Evolutionary conservation across 2,888 invertebrate species (phyloP).

Genomic region (Lasioglossum figueresi): DNA sequence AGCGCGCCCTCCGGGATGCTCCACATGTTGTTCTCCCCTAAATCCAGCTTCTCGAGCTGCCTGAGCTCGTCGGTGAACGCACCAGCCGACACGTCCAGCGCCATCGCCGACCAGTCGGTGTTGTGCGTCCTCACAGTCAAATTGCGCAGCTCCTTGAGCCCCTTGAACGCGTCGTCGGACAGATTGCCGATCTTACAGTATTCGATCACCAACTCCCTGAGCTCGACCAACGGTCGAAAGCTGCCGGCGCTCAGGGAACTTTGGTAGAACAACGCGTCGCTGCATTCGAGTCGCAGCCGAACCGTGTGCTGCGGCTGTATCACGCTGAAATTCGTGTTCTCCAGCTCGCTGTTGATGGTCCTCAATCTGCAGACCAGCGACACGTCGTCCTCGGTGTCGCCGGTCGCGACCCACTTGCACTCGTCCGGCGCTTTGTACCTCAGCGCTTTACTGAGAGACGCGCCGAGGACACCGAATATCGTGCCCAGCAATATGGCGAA

Average conservation of each 20-base stretch:
- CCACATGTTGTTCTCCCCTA: slow-evolving; percentile 93
- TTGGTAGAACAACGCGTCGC: slow-evolving; percentile 92
- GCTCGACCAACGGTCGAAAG: slow-evolving; percentile 90
- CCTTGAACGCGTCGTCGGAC: slow-evolving; percentile 92
- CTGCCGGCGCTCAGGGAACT: slow-evolving; percentile 91
- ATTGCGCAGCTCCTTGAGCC: slow-evolving; percentile 91
- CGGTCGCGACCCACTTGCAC: slow-evolving; percentile 91
- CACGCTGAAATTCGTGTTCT: slow-evolving; percentile 93
- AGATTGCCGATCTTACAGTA: slow-evolving; percentile 93
- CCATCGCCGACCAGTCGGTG: slow-evolving; percentile 93
- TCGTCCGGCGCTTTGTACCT: slow-evolving; percentile 93
- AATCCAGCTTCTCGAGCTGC: slow-evolving; percentile 89
- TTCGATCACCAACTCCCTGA: slow-evolving; percentile 91
- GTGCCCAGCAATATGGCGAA: slow-evolving; percentile 87
- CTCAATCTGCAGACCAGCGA: slow-evolving; percentile 90
- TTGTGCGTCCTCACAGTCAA: slow-evolving; percentile 93
- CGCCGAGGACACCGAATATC: slow-evolving; percentile 87
- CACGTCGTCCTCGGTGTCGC: slow-evolving; percentile 87
- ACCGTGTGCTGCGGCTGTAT: slow-evolving; percentile 93
- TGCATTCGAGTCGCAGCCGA: slow-evolving; percentile 90
- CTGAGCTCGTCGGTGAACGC: slow-evolving; percentile 91
- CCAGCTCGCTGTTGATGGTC: slow-evolving; percentile 92
- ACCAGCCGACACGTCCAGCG: slow-evolving; percentile 90
- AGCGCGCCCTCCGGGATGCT: slow-evolving; percentile 90
- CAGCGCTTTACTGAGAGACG: slow-evolving; percentile 86